These are phyloP conservation scores for Danio albolineatus DNA, from an alignment of 2,797 vertebrate genomes.

Conservation along the genomic window DNA sequence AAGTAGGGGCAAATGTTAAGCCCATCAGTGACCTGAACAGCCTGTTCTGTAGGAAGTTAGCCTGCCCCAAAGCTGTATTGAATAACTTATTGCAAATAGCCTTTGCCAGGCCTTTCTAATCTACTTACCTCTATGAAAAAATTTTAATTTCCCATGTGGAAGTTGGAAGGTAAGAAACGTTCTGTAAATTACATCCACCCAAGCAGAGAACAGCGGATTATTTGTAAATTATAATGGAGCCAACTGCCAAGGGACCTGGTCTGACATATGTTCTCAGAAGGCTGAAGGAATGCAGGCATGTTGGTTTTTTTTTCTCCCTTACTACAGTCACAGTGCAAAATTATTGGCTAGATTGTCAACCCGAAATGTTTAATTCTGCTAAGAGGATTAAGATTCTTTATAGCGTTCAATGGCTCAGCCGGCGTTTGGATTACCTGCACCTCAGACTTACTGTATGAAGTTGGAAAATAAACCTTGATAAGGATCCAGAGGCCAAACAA, in stretches of 20 bases:
- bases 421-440: conserved; percentile 71
- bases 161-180: conserved; percentile 68
- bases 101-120: conserved; percentile 66
- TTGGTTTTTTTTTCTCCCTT: conserved; percentile 43
- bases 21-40: conserved; percentile 70
- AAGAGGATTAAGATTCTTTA: conserved; percentile 75
- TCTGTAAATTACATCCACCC: conserved; percentile 74
- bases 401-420: conserved; percentile 73
- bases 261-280: conserved; percentile 63
- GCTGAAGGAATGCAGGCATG: conserved; percentile 5
- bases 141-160: conserved; percentile 68
- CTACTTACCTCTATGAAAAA: conserved; percentile 69
- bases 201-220: conserved; percentile 72
- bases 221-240: conserved; percentile 66
- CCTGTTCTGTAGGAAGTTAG: conserved; percentile 70
- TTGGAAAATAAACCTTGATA: conserved; percentile 75
- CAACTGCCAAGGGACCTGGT: conserved; percentile 67
- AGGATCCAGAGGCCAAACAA: conserved; percentile 71
- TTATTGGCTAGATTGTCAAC: conserved; percentile 71
- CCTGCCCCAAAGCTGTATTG: conserved; percentile 65
- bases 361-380: conserved; percentile 76
- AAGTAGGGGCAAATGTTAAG: conserved; percentile 57
- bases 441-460: conserved; percentile 67
- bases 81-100: conserved; percentile 79
- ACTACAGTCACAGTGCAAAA: conserved; percentile 65